Conservation (phyloP, 2,113 vertebrate genomes). For the Dicerorhinus sumatrensis region DNA sequence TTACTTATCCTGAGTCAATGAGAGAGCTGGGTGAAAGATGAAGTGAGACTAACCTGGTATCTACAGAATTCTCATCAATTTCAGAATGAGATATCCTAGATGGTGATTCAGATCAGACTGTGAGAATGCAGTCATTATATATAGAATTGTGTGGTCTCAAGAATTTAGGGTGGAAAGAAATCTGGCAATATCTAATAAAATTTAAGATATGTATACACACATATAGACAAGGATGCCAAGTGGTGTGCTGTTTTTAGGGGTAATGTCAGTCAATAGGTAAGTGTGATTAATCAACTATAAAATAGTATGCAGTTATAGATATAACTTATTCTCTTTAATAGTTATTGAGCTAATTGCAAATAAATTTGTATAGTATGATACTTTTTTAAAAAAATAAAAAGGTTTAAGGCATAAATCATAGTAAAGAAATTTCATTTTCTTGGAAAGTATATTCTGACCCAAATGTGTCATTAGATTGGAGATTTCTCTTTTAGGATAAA, state of each 20-base stretch:
- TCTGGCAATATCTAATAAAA: not conserved
- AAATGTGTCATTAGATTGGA: conserved; percentile 47
- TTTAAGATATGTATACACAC: not conserved
- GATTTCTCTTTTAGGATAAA: conserved; percentile 19
- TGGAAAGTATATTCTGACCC: conserved; percentile 29
- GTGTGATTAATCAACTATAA: not conserved
- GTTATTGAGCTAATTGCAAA: not conserved
- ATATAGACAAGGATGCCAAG: not conserved
- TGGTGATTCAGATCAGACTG: not conserved
- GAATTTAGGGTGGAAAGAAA: not conserved
- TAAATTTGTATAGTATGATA: not conserved
- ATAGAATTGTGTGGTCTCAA: not conserved
- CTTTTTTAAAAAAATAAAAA: not conserved
- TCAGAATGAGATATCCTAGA: not conserved
- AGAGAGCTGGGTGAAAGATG: not conserved
- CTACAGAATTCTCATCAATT: not conserved
- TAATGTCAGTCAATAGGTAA: not conserved
- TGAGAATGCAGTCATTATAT: not conserved
- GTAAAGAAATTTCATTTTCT: conserved; percentile 45
- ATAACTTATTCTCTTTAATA: conserved; percentile 15
- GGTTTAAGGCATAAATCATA: not conserved
- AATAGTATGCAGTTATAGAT: not conserved
- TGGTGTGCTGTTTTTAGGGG: not conserved
- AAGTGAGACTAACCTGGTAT: not conserved
- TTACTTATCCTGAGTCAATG: not conserved